phyloP scores from a whole-genome alignment of 2,113 vertebrate species.

The Haemorhous mexicanus region DNA sequence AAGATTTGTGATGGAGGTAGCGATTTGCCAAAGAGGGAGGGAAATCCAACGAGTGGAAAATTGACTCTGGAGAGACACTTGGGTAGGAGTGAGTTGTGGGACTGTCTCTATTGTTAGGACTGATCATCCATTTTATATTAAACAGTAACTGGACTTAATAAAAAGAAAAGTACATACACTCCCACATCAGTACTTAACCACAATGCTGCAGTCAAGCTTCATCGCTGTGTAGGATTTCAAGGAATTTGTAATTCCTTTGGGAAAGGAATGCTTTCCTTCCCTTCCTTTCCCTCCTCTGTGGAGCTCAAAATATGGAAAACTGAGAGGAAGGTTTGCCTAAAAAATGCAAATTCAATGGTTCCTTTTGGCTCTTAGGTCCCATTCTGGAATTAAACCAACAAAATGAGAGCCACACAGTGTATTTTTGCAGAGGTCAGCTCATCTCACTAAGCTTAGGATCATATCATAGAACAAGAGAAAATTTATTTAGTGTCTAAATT shows the following conservation, averaged over 20 bases:
- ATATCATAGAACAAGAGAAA: background rate
- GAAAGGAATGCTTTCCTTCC: background rate
- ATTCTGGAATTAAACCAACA: background rate
- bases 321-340: background rate
- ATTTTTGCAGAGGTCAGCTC: background rate
- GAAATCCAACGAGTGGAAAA: background rate
- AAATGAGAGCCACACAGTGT: background rate
- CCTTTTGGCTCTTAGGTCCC: background rate
- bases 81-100: background rate
- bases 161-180: background rate
- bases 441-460: background rate
- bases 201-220: background rate
- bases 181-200: background rate
- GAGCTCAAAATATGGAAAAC: accelerated
- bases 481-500: background rate
- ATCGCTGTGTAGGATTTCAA: background rate
- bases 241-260: background rate
- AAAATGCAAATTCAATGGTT: background rate
- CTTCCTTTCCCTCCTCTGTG: background rate
- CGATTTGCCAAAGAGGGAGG: background rate
- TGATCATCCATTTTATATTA: background rate
- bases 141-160: background rate
- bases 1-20: background rate
- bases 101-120: background rate
- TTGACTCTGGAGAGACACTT: background rate